Percentiles rank a stretch among this genome's conserved stretches.
Conservation (phyloP, 2,113 vertebrate genomes). For the Centropus bengalensis region DNA sequence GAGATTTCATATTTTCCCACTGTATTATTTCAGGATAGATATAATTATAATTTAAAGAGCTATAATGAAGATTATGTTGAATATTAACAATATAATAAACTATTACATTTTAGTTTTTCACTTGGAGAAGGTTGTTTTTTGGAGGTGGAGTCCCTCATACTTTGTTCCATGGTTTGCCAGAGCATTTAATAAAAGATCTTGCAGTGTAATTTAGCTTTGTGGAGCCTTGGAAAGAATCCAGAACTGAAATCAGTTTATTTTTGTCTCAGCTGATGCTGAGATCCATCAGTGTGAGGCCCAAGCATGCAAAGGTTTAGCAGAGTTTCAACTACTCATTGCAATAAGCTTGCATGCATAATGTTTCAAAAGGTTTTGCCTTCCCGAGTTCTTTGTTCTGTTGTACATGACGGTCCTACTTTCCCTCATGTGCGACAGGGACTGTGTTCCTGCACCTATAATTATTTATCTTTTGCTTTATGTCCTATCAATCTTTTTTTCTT, state of each 20-base stretch:
- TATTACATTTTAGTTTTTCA: not conserved
- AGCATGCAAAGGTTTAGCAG: not conserved
- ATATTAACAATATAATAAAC: not conserved
- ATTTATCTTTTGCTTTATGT: not conserved
- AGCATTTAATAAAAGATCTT: not conserved
- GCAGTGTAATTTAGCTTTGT: not conserved
- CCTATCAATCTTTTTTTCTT: not conserved
- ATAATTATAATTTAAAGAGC: not conserved
- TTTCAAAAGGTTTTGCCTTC: not conserved
- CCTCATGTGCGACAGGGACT: not conserved
- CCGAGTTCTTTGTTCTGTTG: not conserved
- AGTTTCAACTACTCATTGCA: not conserved
- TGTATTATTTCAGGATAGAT: not conserved
- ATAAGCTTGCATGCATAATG: rapidly evolving
- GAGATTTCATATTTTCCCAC: not conserved
- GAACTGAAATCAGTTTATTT: not conserved
- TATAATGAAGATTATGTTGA: not conserved
- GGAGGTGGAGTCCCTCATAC: not conserved
- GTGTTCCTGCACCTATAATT: not conserved
- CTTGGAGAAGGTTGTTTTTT: not conserved
- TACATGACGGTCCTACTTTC: not conserved
- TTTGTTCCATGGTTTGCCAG: not conserved
- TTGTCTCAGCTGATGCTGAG: not conserved
- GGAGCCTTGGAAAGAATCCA: not conserved
- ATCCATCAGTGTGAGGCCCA: not conserved